phyloP scores from a whole-genome alignment of 2,113 vertebrate species.

The Chaetodon trifascialis region DNA sequence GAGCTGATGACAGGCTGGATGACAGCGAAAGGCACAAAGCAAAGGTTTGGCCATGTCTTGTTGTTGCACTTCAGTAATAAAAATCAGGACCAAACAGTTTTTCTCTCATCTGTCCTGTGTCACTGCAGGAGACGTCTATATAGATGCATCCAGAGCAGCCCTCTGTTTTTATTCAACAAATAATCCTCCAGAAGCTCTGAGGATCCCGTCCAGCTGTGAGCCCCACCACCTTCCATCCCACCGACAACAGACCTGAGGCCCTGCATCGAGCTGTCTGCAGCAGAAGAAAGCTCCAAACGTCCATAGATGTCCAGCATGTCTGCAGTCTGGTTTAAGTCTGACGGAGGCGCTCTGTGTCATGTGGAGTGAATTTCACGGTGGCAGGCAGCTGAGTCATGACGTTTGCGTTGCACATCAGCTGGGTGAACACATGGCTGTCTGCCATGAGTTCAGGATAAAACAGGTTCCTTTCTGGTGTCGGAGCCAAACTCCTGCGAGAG shows the following conservation, averaged over 20 bases:
- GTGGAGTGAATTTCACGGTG: slow-evolving; percentile 24
- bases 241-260: too few relatives aligned
- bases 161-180: not conserved
- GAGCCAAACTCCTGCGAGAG: not conserved
- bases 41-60: not conserved
- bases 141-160: not conserved
- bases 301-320: not conserved
- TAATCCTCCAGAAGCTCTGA: not conserved
- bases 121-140: not conserved
- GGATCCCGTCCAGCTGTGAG: not conserved
- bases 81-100: not conserved
- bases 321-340: slow-evolving; percentile 42
- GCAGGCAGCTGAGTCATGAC: slow-evolving; percentile 61
- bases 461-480: not conserved
- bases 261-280: not conserved
- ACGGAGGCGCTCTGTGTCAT: not conserved
- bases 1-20: not conserved
- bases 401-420: slow-evolving; percentile 66
- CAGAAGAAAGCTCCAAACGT: not conserved
- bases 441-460: slow-evolving; percentile 44
- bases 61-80: slow-evolving; percentile 5
- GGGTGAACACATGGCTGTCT: slow-evolving; percentile 58
- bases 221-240: not conserved
- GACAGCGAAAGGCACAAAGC: slow-evolving; percentile 9
- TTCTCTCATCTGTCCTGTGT: not conserved